Conservation (phyloP, 2,797 vertebrate genomes). For the Sardinella longiceps region DNA sequence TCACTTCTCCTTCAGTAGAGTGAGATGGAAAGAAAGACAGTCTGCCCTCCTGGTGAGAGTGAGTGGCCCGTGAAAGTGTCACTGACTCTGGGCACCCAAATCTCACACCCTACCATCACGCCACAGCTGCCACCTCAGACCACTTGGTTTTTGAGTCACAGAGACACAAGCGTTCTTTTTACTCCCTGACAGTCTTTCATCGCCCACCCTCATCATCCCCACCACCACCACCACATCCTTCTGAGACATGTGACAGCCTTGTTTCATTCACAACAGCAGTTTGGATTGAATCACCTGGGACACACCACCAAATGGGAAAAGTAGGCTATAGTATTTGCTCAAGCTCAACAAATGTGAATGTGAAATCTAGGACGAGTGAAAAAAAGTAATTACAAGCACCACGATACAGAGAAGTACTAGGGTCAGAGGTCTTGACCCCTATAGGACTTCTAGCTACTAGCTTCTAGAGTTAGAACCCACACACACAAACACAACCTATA, state of each 20-base stretch:
- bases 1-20: not conserved
- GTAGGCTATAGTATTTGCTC: not conserved
- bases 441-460: not conserved
- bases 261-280: not conserved
- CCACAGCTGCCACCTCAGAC: not conserved
- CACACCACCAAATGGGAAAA: not conserved
- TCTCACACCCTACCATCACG: not conserved
- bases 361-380: not conserved
- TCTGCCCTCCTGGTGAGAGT: not conserved
- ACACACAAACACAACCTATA: not conserved
- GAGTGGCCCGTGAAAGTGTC: not conserved
- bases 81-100: not conserved
- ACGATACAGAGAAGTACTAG: not conserved
- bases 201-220: not conserved
- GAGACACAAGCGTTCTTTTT: not conserved
- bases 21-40: not conserved
- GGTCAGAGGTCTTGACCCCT: no score
- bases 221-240: not conserved
- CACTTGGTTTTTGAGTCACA: not conserved
- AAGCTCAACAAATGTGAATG: not conserved
- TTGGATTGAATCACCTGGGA: not conserved
- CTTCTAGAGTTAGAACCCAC: not conserved
- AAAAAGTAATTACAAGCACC: not conserved
- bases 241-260: not conserved
- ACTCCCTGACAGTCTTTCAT: not conserved